Percentiles rank a stretch among this genome's conserved stretches.
Conservation (phyloP, 2,797 vertebrate species). For the Alcedo quadribrachys region DNA sequence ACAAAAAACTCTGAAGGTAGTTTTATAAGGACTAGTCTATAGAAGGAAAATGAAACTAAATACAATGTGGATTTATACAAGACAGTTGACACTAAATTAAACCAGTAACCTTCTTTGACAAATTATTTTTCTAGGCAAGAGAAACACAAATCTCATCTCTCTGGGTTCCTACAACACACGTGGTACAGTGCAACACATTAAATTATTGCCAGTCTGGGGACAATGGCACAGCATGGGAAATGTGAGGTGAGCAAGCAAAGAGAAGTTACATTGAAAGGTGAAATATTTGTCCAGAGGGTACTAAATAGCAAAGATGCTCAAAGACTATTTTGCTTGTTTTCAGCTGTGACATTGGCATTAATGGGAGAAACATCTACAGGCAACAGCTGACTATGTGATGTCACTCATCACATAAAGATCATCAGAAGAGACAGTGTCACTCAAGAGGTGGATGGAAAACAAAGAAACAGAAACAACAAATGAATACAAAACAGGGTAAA, state of each 20-base stretch:
- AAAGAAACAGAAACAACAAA: not conserved
- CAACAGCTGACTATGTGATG: not conserved
- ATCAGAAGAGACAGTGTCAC: not conserved
- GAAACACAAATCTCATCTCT: not conserved
- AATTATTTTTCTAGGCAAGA: not conserved
- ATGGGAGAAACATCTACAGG: not conserved
- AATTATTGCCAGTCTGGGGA: not conserved
- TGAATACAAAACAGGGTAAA: not conserved
- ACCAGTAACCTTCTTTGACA: not conserved
- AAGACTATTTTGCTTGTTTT: not conserved
- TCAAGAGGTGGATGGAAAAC: not conserved
- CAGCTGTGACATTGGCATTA: not conserved
- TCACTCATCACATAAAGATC: not conserved
- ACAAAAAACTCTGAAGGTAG: not conserved
- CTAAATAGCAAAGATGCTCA: not conserved
- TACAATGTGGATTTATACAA: not conserved
- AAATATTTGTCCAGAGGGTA: not conserved
- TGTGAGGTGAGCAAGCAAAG: not conserved
- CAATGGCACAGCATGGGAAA: not conserved
- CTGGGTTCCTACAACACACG: not conserved
- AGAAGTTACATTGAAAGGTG: not conserved
- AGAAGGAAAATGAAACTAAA: not conserved
- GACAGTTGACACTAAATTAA: not conserved
- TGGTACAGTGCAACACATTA: not conserved
- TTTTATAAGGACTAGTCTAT: not conserved